A percentile compares a stretch with the other conserved stretches of the same genome.
phyloP scores from a whole-genome alignment of 2,797 vertebrate species.

The Poeciliopsis paucimaculata region DNA sequence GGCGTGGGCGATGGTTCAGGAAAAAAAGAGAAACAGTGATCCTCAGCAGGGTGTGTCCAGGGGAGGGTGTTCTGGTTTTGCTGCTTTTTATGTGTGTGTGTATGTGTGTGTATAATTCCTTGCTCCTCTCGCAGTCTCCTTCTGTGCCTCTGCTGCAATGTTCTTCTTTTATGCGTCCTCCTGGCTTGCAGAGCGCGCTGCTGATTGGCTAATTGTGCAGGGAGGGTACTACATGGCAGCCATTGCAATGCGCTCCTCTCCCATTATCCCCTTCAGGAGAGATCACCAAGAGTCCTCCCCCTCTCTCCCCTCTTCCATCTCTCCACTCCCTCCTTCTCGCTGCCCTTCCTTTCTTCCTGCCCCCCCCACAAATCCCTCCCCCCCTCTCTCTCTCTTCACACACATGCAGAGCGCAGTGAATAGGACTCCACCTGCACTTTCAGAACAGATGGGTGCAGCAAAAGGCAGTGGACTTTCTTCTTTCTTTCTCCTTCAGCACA shows the following conservation, averaged over 20 bases:
- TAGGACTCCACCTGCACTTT: slow-evolving; percentile 86
- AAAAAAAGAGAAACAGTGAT: slow-evolving; percentile 82
- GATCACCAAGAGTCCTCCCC: slow-evolving; percentile 73
- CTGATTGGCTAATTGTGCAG: slow-evolving; percentile 89
- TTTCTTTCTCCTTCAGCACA: slow-evolving; percentile 67
- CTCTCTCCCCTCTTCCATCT: slow-evolving; percentile 66
- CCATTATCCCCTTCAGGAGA: slow-evolving; percentile 87
- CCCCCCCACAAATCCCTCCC: background rate
- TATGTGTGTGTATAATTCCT: slow-evolving; percentile 79
- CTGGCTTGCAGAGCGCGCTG: slow-evolving; percentile 80
- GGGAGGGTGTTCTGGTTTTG: slow-evolving; percentile 83
- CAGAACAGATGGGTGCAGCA: slow-evolving; percentile 85
- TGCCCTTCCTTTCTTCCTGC: slow-evolving; percentile 79
- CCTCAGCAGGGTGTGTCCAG: slow-evolving; percentile 88
- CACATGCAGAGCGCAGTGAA: slow-evolving; percentile 79
- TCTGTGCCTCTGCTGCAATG: slow-evolving; percentile 89
- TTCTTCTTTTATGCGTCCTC: slow-evolving; percentile 89
- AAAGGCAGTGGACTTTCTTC: slow-evolving; percentile 76
- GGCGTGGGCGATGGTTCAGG: slow-evolving; percentile 83
- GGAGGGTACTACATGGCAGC: slow-evolving; percentile 87
- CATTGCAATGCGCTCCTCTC: slow-evolving; percentile 85
- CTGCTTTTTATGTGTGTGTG: slow-evolving; percentile 60
- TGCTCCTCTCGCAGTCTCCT: slow-evolving; percentile 84
- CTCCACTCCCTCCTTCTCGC: slow-evolving; percentile 71
- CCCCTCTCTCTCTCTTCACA: slow-evolving; percentile 45